Evolutionary conservation across 35 echinoderm and acorn worm species (phyloP), one percentile per base, ranked within the genome.

Genomic region (Patiria miniata): DNA sequence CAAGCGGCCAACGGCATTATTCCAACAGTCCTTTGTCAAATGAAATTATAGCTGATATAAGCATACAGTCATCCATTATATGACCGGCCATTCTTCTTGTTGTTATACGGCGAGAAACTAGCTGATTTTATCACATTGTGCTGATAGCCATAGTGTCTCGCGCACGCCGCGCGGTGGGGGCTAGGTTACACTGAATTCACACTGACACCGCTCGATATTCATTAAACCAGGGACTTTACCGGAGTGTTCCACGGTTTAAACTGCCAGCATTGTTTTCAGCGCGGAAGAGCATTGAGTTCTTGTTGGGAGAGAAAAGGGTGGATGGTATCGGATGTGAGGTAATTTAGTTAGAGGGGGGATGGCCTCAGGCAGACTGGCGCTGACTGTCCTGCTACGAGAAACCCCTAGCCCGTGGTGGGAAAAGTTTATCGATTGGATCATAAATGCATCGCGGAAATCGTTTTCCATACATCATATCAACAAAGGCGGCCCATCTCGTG

Each of bases 291-390:
- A 7, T 73, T 73, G 65, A 30, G 65, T 73, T 73, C 65, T n/a
- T 73, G 26, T 61, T 47, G 21, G 19, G 65, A 73, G 61, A 69
- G 65, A 73, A 73, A 73, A 73, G 65, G 65, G 65, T 73, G 65
- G 65, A 73, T 73, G 65, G 65, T 73, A 73, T 73, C 65, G 65
- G 65, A 73, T 73, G 65, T 30, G 65, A 73, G 65, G 65, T 73
- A 73, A 73, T 73, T 73, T 73, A 73, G 65, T 73, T 73, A 73
- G 65, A 30, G 65, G 65, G 65, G 26, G 65, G 29, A 28, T 32
- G 26, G 65, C 65, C 65, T 73, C 65, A 23, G 65, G 65, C 65
- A 73, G 65, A 30, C 65, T 73, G 65, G 65, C 65, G 65, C 65
- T 73, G 65, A 30, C 65, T 73, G 65, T 73, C 65, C 65, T 23